These are phyloP conservation scores for Ditylenchus dipsaci DNA, from an alignment of 1,140 invertebrate genomes.

Conservation along the genomic window DNA sequence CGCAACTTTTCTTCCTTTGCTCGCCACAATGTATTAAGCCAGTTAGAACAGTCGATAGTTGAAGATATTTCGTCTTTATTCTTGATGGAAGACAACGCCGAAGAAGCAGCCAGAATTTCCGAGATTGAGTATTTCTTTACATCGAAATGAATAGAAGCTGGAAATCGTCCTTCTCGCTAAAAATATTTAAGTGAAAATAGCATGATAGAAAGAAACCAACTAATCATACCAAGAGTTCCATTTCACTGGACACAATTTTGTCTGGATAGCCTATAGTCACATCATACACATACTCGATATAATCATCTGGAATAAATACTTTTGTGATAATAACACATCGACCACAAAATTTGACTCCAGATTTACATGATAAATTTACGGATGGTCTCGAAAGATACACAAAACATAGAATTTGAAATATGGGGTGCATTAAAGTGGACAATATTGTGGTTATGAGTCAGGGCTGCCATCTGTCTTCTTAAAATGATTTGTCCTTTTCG, in stretches of 20 bases:
- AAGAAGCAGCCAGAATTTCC: slow-evolving; percentile 17
- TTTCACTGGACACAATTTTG: slow-evolving; percentile 69
- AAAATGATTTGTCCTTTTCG: too few relatives aligned
- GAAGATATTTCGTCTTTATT: slow-evolving; percentile 59
- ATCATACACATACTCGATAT: slow-evolving; percentile 73
- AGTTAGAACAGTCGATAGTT: slow-evolving; percentile 55
- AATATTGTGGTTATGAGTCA: too few relatives aligned
- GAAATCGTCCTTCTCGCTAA: slow-evolving; percentile 69
- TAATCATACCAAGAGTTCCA: slow-evolving; percentile 64
- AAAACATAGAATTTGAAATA: too few relatives aligned
- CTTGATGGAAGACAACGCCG: slow-evolving; percentile 62
- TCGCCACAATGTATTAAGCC: slow-evolving; percentile 70
- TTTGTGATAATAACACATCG: too few relatives aligned
- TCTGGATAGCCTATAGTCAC: slow-evolving; percentile 71
- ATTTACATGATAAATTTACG: too few relatives aligned
- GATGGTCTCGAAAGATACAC: too few relatives aligned
- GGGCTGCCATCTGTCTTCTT: too few relatives aligned
- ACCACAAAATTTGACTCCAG: too few relatives aligned
- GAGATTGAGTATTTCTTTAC: too few relatives aligned
- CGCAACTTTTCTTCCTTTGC: slow-evolving; percentile 68
- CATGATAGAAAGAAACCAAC: slow-evolving; percentile 64
- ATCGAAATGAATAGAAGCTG: slow-evolving; percentile 48
- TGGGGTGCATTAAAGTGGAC: too few relatives aligned
- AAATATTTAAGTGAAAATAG: slow-evolving; percentile 69
- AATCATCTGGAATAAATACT: slow-evolving; percentile 59